Conservation (phyloP, 2,113 vertebrate genomes). For the Condylura cristata region DNA sequence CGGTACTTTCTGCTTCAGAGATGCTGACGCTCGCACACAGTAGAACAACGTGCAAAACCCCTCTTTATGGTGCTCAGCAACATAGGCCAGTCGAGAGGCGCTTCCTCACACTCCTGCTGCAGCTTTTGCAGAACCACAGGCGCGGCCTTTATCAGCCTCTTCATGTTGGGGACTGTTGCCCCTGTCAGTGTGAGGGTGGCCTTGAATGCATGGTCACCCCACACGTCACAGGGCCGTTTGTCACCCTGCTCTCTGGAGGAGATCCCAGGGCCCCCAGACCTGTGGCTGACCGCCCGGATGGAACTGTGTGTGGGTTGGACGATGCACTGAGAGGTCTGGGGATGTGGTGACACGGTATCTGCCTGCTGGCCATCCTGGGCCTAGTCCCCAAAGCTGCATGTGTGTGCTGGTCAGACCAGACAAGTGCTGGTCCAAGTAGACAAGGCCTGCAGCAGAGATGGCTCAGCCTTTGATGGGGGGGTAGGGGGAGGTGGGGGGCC, state of each 20-base stretch:
- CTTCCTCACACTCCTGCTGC: background rate
- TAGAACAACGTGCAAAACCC: background rate
- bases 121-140: background rate
- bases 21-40: background rate
- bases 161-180: background rate
- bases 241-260: background rate
- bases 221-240: background rate
- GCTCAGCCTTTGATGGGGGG: too few relatives aligned
- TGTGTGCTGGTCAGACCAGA: background rate
- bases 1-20: background rate
- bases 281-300: fast-evolving
- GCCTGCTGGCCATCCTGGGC: background rate
- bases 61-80: background rate
- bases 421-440: background rate
- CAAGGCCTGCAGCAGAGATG: background rate
- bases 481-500: background rate
- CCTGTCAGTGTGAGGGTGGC: fast-evolving
- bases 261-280: background rate
- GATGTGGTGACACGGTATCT: too few relatives aligned
- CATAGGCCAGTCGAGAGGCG: too few relatives aligned
- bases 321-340: too few relatives aligned
- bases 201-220: background rate
- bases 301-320: background rate
- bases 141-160: background rate
- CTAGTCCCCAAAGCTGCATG: background rate